Conservation (phyloP, 2,113 vertebrate species). For the Ranitomeya variabilis region DNA sequence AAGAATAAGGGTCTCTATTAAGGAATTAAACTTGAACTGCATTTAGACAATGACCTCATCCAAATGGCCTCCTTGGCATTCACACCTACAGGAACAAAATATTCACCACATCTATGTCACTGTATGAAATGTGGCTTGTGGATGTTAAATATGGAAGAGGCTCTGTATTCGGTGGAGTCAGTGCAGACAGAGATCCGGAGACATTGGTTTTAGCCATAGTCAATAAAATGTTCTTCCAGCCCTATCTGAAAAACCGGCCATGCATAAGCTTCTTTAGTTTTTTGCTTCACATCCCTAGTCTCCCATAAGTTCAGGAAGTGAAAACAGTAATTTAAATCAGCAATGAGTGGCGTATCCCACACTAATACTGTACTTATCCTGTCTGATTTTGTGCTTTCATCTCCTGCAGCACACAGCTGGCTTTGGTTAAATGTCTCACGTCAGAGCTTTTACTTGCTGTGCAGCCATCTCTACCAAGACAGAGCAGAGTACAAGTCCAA, state of each 20-base stretch:
- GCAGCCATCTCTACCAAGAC: conserved; percentile 57
- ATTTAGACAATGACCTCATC: conserved; percentile 47
- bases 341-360: conserved; percentile 74
- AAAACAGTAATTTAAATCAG: conserved; percentile 69
- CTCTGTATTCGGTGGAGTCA: conserved; percentile 8
- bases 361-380: conserved; percentile 75
- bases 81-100: conserved; percentile 49
- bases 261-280: conserved; percentile 64
- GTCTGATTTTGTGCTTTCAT: conserved; percentile 80
- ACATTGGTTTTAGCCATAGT: conserved; percentile 53
- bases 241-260: conserved; percentile 43
- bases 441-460: conserved; percentile 68
- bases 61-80: conserved; percentile 46
- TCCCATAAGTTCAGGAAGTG: conserved; percentile 68
- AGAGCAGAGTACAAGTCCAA: conserved; percentile 60
- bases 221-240: conserved; percentile 54
- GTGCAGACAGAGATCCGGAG: conserved; percentile 40
- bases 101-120: conserved; percentile 41
- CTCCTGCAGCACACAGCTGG: conserved; percentile 78
- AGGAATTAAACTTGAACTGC: conserved; percentile 29
- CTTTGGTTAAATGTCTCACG: conserved; percentile 76
- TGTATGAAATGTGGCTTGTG: conserved; percentile 41
- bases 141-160: conserved; percentile 18
- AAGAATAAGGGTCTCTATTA: conserved; percentile 45
- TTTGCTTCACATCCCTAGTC: conserved; percentile 68